phyloP scores from a whole-genome alignment of 2,888 invertebrate genomes.

The Apeira syringaria region DNA sequence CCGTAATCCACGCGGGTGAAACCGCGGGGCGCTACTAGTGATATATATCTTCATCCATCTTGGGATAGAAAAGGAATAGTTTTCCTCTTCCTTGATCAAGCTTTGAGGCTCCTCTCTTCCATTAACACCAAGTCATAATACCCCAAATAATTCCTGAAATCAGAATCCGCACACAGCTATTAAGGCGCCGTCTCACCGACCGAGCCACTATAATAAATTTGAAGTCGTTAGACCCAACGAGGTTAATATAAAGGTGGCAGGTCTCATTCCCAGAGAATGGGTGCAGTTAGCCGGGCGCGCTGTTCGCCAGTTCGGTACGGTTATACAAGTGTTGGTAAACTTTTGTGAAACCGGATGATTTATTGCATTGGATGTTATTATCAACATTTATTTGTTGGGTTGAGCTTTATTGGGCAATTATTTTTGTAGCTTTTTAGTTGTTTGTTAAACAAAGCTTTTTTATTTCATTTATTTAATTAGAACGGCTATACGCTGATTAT shows the following conservation, averaged over 20 bases:
- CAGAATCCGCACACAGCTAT: slow-evolving; percentile 22
- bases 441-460: too few species aligned
- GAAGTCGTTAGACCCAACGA: slow-evolving; percentile 50
- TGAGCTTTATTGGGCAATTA: too few species aligned
- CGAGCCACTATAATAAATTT: slow-evolving; percentile 49
- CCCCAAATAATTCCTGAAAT: slow-evolving; percentile 17
- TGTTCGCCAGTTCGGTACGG: slow-evolving; percentile 4
- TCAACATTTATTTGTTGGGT: too few species aligned
- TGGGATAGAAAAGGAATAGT: neutral
- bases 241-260: slow-evolving; percentile 56
- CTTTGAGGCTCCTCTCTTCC: slow-evolving; percentile 1
- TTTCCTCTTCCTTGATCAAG: neutral
- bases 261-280: slow-evolving; percentile 45
- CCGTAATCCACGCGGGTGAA: too few species aligned
- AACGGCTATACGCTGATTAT: too few species aligned
- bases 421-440: too few species aligned
- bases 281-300: slow-evolving; percentile 36
- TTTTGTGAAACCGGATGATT: neutral
- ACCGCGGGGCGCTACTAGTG: too few species aligned
- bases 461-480: too few species aligned
- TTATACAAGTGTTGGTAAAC: slow-evolving; percentile 1
- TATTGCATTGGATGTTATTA: too few species aligned
- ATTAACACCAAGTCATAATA: slow-evolving; percentile 6
- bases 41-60: too few species aligned
- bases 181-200: slow-evolving; percentile 19